Evolutionary conservation across 2,797 vertebrate species (phyloP), one percentile per base, ranked within the genome.

Genomic region (Cygnus olor): DNA sequence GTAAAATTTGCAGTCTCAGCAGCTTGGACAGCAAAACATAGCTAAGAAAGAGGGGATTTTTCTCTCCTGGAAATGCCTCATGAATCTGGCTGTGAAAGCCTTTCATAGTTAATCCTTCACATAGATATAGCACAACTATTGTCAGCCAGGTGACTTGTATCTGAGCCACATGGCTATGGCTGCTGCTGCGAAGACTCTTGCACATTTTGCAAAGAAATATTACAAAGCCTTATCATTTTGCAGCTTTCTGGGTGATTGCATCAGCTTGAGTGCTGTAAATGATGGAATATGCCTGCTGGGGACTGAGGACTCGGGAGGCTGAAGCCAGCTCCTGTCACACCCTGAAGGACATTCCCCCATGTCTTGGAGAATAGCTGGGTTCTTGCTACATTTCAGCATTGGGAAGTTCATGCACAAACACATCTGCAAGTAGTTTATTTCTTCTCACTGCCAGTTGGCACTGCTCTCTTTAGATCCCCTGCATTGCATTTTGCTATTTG

Each of bases 1-100:
- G 93, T 68, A 80, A 91, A 84, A 88, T 68, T 21, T 88, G 77
- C 93, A 84, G 64, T 32, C 81, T 96, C 94, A 96, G 86, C 91
- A 92, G 84, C 86, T 49, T 79, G 89, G 86, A 68, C n/a, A 30
- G 94, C 85, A 91, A 94, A 94, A 81, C 54, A 66, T 5, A n/a
- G 51, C 78, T 71, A 51, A 94, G 68, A 82, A 90, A 54, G 68
- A 38, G 49, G 60, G 60, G 70, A 49, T 77, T 93, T 93, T 94
- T 77, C 64, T 91, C 78, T 89, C 34, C 57, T 91, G 83, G 78
- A 94, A 95, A 77, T 57, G 68, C 49, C 74, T 88, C 14, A 1
- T n/a, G 85, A 60, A 21, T 53, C 47, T 89, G 91, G 80, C 85
- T 58, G 73, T 0, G 3, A 77, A 88, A 80, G 56, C 14, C 51